phyloP scores from a whole-genome alignment of 1,140 invertebrate genomes.

The Apis dorsata region DNA sequence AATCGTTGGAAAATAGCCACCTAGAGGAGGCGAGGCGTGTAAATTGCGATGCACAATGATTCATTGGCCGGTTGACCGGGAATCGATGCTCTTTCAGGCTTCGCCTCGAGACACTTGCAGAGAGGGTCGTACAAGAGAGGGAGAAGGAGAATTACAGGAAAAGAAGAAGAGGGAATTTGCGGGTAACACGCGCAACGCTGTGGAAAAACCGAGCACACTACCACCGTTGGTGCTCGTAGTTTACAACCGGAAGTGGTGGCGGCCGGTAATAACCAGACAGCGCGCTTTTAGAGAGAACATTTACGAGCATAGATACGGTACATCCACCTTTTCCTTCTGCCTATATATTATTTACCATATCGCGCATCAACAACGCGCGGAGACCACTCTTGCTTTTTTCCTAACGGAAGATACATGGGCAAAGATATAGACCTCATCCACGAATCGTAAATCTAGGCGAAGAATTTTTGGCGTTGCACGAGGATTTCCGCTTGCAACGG shows the following conservation, averaged over 20 bases:
- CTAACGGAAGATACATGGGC: neutral
- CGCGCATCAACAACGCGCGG: constrained; percentile 22
- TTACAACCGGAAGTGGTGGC: constrained; percentile 51
- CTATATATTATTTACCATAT: constrained; percentile 30
- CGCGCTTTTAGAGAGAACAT: constrained; percentile 38
- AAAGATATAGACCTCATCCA: neutral
- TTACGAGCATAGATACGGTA: constrained; percentile 30
- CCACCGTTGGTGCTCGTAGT: constrained; percentile 2
- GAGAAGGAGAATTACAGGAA: constrained; percentile 29
- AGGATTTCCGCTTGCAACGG: neutral
- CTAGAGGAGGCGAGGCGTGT: neutral
- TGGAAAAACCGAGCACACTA: constrained; percentile 23
- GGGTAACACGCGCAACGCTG: constrained; percentile 10
- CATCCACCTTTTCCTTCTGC: neutral
- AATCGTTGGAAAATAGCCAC: neutral
- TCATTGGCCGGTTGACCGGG: neutral
- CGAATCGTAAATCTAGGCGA: neutral
- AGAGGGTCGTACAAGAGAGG: no score
- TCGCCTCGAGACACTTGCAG: constrained; percentile 1
- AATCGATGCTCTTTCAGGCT: constrained; percentile 29
- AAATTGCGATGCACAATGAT: constrained; percentile 3
- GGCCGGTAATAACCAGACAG: constrained; percentile 51
- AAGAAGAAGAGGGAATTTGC: constrained; percentile 1
- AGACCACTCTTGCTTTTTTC: constrained; percentile 10
- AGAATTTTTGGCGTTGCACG: neutral